Evolutionary conservation across 2,888 invertebrate species (phyloP).

Genomic region (Scaptomyza polygonia): DNA sequence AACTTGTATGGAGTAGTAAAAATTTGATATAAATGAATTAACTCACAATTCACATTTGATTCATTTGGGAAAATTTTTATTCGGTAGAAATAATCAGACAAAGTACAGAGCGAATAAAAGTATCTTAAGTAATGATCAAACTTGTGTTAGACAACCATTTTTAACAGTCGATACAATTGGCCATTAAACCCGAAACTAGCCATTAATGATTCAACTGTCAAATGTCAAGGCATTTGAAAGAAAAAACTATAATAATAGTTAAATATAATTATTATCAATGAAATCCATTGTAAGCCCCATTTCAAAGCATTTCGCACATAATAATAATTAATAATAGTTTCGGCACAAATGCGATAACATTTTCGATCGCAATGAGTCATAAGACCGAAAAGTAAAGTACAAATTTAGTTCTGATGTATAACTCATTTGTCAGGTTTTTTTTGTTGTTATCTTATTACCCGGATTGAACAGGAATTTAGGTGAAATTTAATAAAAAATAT

Average conservation of each 20-base stretch:
- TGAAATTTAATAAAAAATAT: too few relatives aligned
- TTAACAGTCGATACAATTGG: not conserved
- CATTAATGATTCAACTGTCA: slow-evolving; percentile 50
- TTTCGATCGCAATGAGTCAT: slow-evolving; percentile 7
- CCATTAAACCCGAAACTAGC: not conserved
- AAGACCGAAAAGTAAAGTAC: not conserved
- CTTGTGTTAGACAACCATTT: too few relatives aligned
- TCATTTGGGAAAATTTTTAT: too few relatives aligned
- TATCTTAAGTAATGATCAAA: too few relatives aligned
- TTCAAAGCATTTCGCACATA: not conserved
- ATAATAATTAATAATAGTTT: slow-evolving; percentile 1
- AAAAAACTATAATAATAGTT: too few relatives aligned
- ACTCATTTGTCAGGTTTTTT: not conserved
- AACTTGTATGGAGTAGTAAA: not conserved
- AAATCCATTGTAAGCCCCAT: not conserved
- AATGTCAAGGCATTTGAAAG: slow-evolving; percentile 57
- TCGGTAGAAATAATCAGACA: too few relatives aligned
- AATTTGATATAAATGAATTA: too few relatives aligned
- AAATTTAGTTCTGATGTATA: not conserved
- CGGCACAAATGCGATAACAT: not conserved
- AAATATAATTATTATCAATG: slow-evolving; percentile 13
- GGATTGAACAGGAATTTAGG: too few relatives aligned
- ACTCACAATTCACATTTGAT: too few relatives aligned
- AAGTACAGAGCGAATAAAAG: too few relatives aligned
- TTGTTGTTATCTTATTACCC: too few relatives aligned